A percentile compares a stretch with the other conserved stretches of the same genome.
Evolutionary conservation across 2,888 invertebrate species (phyloP).

Genomic region (Epicampocera succincta): DNA sequence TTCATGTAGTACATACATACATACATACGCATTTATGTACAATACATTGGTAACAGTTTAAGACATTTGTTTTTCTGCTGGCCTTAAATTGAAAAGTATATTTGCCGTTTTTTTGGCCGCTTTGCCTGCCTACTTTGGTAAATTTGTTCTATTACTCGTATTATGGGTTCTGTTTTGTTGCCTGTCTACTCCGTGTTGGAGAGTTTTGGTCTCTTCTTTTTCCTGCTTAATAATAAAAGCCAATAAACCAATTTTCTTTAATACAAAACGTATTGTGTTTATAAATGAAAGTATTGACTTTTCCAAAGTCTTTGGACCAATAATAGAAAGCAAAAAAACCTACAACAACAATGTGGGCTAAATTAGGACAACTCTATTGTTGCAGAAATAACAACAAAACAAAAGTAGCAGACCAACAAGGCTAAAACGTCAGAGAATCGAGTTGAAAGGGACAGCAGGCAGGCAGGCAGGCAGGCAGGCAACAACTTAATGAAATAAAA

Average conservation of each 20-base stretch:
- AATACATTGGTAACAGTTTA: no score
- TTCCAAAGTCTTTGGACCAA: slow-evolving; percentile 34
- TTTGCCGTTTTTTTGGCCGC: not conserved
- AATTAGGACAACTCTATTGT: slow-evolving; percentile 44
- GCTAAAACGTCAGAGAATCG: slow-evolving; percentile 1
- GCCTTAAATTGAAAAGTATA: not conserved
- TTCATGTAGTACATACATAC: no score
- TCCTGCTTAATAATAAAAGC: slow-evolving; percentile 35
- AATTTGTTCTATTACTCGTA: not conserved
- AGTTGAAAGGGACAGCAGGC: not conserved
- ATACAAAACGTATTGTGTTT: slow-evolving; percentile 44
- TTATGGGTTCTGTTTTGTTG: no score
- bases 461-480: not conserved
- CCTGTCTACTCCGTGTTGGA: not conserved
- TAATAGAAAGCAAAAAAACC: slow-evolving; percentile 25
- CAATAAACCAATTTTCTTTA: slow-evolving; percentile 58
- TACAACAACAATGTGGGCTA: slow-evolving; percentile 16
- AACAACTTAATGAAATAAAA: slow-evolving; percentile 54
- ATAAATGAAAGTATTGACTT: slow-evolving; percentile 40
- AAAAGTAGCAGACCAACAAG: slow-evolving; percentile 10
- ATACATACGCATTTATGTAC: no score
- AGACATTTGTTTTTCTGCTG: no score
- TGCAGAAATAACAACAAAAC: slow-evolving; percentile 29
- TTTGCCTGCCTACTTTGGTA: not conserved
- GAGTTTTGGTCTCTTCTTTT: not conserved